Base-by-base conservation (phyloP, 2,113 vertebrate species). In the Hassar affinis region DNA sequence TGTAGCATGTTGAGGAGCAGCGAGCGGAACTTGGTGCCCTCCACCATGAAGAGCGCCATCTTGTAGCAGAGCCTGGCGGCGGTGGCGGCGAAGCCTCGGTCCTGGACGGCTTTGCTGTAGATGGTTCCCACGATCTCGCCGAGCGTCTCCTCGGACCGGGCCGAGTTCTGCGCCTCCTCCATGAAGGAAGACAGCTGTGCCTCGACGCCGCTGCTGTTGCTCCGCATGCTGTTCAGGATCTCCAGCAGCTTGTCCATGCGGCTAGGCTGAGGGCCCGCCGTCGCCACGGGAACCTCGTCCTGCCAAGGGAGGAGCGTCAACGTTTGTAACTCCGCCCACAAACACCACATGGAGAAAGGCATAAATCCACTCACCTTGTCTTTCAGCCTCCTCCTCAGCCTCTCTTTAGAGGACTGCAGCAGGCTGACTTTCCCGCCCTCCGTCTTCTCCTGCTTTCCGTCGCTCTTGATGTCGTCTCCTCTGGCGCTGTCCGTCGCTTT, bases 41-140 rank as follows among this genome's bases (percentile, higher is more conserved):
- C 97, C 90, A 98, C 97, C 96, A 99, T 99, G 92, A 99, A 98
- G 64, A 98, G 94, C 0, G 97, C 97, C 98, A 99, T 99, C 93
- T 96, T 98, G 93, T 99, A 96, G 5, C 97, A 99, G 57, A 99
- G 96, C 88, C 94, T 97, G 85, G 97, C 97, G 0, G 97, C 97
- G 0, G 96, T 99, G 90, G 96, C 95, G n/a, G 98, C 97, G 11
- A 99, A 98, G 91, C 97, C 98, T 74, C 97, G 93, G 92, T 99
- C 97, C 0, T 93, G 96, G 90, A 97, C 95, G 0, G 97, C 97
- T 90, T 96, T 99, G 91, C 94, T 92, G 89, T 99, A 99, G 91
- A 99, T 97, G 69, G 97, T 95, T 78, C 93, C 90, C 35, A 99
- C 97, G 64, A 99, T 97, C 91, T 97, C 96, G 0, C 93, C 92